Percentiles rank a stretch among this genome's conserved stretches.
These are phyloP conservation scores for Urophycis tenuis DNA, from an alignment of 2,797 vertebrate genomes.

Conservation along the genomic window DNA sequence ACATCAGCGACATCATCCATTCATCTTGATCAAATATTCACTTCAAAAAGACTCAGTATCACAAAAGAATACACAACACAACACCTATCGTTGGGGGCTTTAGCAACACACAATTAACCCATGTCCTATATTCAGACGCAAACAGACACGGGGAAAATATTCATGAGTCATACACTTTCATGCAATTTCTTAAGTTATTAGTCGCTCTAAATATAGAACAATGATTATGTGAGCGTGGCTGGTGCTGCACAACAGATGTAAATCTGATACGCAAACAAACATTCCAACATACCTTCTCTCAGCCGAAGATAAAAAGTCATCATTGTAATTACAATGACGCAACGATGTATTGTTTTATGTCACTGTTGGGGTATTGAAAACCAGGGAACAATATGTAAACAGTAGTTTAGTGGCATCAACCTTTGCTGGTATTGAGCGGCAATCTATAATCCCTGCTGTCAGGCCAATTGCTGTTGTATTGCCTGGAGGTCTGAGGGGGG, in stretches of 20 bases:
- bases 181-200: conserved; percentile 36
- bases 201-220: conserved; percentile 50
- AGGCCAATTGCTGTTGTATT: neutral
- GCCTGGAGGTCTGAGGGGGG: neutral
- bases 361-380: neutral
- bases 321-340: neutral
- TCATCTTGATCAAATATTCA: neutral
- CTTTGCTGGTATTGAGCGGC: neutral
- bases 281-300: neutral
- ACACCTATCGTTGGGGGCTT: neutral
- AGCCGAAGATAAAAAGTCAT: neutral
- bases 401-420: neutral
- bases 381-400: neutral
- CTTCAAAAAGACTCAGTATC: neutral
- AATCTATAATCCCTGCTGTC: neutral
- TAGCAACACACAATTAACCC: neutral
- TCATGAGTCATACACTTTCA: neutral
- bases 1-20: neutral
- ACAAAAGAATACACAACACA: neutral
- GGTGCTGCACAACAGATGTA: conserved; percentile 42
- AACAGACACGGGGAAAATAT: neutral
- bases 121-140: neutral
- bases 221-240: conserved; percentile 43
- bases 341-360: neutral
- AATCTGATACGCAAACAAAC: conserved; percentile 37